Conservation (phyloP, 2,113 vertebrate genomes). For the Bufo bufo region DNA sequence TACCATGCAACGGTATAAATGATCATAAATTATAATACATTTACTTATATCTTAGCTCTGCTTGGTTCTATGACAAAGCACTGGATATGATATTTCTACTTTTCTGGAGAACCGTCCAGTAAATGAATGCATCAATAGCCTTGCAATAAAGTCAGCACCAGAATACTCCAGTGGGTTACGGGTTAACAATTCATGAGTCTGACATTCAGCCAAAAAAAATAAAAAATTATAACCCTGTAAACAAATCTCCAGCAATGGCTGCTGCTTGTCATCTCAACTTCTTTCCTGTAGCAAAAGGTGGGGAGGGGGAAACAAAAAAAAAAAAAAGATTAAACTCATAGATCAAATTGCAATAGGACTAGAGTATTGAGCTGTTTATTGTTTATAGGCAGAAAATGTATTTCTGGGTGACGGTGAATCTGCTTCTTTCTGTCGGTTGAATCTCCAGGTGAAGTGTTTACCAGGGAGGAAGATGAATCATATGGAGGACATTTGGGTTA, state of each 20-base stretch:
- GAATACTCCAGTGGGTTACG: not conserved
- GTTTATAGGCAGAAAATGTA: conserved; percentile 50
- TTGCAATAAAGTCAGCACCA: not conserved
- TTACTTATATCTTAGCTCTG: not conserved
- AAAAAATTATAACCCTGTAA: conserved; percentile 5
- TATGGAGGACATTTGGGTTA: conserved; percentile 30
- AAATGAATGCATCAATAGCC: not conserved
- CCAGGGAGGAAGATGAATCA: conserved; percentile 29
- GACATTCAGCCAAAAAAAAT: conserved; percentile 40
- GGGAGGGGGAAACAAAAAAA: conserved; percentile 16
- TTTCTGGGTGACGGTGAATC: conserved; percentile 44
- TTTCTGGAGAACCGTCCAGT: not conserved
- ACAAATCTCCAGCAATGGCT: conserved; percentile 46
- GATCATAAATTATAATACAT: no score
- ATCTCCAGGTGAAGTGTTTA: conserved; percentile 46
- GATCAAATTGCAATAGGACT: conserved; percentile 57
- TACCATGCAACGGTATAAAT: not conserved
- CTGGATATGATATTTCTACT: not conserved
- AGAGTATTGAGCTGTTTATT: conserved; percentile 54
- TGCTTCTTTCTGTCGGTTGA: conserved; percentile 15
- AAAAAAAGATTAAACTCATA: conserved; percentile 57
- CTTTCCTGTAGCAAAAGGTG: conserved; percentile 56
- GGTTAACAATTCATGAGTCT: conserved; percentile 45
- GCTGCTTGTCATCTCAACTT: conserved; percentile 48
- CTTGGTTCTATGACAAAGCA: not conserved